Evolutionary conservation across 1,140 invertebrate genomes (phyloP).

Genomic region (silkworm (Bombyx mori)): DNA sequence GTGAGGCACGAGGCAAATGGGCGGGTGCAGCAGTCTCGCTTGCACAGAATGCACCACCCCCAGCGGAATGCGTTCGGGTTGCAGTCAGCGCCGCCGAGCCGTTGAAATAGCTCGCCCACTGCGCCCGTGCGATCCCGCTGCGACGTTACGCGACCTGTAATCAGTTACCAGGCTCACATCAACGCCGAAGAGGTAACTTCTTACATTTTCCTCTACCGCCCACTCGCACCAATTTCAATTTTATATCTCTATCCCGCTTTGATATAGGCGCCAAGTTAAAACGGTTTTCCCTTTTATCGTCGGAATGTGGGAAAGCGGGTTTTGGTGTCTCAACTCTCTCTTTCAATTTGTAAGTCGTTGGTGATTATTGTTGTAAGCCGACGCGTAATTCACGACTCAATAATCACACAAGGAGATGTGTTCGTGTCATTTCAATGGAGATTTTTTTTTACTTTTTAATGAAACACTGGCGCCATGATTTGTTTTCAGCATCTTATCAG

Average conservation of each 20-base stretch:
- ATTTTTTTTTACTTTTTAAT: not conserved
- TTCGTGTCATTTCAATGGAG: not conserved
- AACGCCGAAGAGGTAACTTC: slow-evolving; percentile 49
- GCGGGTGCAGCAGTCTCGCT: slow-evolving; percentile 65
- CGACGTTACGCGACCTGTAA: slow-evolving; percentile 62
- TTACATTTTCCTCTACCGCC: slow-evolving; percentile 42
- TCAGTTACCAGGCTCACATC: slow-evolving; percentile 56
- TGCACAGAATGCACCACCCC: slow-evolving; percentile 64
- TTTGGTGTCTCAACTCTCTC: slow-evolving; percentile 65
- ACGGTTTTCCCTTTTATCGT: slow-evolving; percentile 64
- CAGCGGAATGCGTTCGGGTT: slow-evolving; percentile 45
- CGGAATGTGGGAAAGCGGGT: slow-evolving; percentile 67
- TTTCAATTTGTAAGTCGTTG: slow-evolving; percentile 60
- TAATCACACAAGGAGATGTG: not conserved
- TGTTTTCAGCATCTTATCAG: no score
- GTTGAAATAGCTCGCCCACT: slow-evolving; percentile 43
- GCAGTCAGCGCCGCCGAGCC: slow-evolving; percentile 53
- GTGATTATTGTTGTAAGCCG: slow-evolving; percentile 29
- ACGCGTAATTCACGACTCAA: slow-evolving; percentile 8
- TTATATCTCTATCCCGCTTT: slow-evolving; percentile 37
- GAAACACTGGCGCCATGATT: not conserved
- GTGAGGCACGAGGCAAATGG: slow-evolving; percentile 63
- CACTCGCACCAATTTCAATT: slow-evolving; percentile 32
- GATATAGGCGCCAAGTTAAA: slow-evolving; percentile 25
- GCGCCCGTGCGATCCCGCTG: slow-evolving; percentile 25